Evolutionary conservation across 1,140 invertebrate species (phyloP).

Genomic region (Arctopsyche grandis): DNA sequence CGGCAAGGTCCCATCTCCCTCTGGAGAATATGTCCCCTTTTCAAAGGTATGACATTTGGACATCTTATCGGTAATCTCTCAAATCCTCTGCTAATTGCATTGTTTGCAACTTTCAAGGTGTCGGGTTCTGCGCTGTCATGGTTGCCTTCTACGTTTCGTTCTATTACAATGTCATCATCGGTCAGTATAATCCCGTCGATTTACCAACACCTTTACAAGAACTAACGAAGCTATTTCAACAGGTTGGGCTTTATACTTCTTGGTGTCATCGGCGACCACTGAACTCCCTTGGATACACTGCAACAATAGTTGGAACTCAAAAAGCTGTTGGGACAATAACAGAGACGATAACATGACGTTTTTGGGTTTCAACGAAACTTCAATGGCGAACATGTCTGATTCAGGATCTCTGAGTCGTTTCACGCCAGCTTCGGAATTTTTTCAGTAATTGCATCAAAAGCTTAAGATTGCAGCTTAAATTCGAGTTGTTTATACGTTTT

Average conservation of each 20-base stretch:
- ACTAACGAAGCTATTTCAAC: constrained; percentile 20
- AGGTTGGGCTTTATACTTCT: constrained; percentile 88
- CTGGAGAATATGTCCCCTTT: constrained; percentile 87
- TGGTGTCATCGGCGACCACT: constrained; percentile 71
- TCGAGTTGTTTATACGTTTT: neutral
- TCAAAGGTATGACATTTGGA: constrained; percentile 77
- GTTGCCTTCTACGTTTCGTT: constrained; percentile 92
- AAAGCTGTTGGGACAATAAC: constrained; percentile 71
- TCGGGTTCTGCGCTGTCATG: constrained; percentile 88
- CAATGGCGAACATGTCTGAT: constrained; percentile 51
- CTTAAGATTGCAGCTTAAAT: neutral
- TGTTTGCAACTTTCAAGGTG: constrained; percentile 70
- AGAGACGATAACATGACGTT: constrained; percentile 12
- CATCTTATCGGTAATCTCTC: neutral
- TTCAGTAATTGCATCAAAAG: constrained; percentile 66
- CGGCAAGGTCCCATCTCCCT: constrained; percentile 82
- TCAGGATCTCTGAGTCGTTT: constrained; percentile 65
- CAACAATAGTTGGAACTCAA: constrained; percentile 86
- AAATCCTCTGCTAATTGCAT: too few relatives aligned
- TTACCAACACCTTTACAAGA: neutral
- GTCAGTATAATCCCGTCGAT: constrained; percentile 58
- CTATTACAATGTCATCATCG: constrained; percentile 93
- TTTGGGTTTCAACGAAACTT: constrained; percentile 58
- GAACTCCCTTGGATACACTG: constrained; percentile 87
- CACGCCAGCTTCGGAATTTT: constrained; percentile 75